These are phyloP conservation scores for Crotalus tigris DNA, from an alignment of 2,113 vertebrate genomes.

Conservation along the genomic window DNA sequence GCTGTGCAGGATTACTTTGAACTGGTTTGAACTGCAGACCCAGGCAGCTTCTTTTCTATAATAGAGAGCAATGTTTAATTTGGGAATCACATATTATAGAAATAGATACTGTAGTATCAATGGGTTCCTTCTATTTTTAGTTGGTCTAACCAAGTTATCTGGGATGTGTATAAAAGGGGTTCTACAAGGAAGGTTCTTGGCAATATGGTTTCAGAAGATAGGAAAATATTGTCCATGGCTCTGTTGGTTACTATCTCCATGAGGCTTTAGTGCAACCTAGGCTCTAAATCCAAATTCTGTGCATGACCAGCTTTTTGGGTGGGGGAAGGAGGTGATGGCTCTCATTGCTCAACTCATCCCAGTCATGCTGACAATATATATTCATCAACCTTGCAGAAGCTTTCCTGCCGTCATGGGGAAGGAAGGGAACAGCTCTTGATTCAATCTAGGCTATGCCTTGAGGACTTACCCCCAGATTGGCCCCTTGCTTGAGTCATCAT, in stretches of 20 bases:
- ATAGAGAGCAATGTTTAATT: not conserved
- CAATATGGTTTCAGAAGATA: not conserved
- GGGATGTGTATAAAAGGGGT: not conserved
- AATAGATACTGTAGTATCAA: not conserved
- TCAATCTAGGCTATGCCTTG: not conserved
- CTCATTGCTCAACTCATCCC: not conserved
- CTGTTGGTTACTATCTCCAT: not conserved
- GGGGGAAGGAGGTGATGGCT: not conserved
- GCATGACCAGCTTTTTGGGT: not conserved
- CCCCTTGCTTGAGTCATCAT: not conserved
- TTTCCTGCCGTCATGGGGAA: not conserved
- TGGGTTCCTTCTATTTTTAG: not conserved
- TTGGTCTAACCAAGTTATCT: not conserved
- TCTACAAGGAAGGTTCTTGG: not conserved
- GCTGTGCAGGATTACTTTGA: constrained; percentile 26
- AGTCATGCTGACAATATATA: not conserved
- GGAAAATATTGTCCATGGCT: not conserved
- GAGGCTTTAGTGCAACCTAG: not conserved
- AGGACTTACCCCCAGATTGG: not conserved
- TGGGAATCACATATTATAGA: not conserved
- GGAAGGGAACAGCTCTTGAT: not conserved
- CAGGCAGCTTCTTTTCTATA: not conserved
- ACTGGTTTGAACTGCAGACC: constrained; percentile 24
- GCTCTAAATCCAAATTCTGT: not conserved
- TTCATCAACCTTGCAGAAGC: not conserved